Evolutionary conservation across 2,797 vertebrate species (phyloP).

Genomic region (Chaetodon trifasciatus): DNA sequence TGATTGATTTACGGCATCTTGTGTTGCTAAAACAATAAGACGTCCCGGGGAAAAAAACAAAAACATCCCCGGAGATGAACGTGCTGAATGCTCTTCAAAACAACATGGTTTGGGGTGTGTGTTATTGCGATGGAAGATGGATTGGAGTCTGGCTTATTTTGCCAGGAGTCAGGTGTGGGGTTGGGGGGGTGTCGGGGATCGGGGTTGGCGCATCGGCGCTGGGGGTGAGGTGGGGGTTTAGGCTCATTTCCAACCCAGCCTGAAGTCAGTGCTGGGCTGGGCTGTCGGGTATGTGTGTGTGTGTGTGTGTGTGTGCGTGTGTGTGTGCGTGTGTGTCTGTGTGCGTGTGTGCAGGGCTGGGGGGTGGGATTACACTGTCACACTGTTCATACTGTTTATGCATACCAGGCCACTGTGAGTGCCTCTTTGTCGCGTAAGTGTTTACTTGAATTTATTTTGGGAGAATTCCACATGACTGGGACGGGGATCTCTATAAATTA

Average conservation of each 20-base stretch:
- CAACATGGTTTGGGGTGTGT: slow-evolving; percentile 55
- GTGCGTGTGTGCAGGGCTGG: slow-evolving; percentile 31
- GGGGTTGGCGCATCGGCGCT: slow-evolving; percentile 43
- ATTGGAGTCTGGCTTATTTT: slow-evolving; percentile 89
- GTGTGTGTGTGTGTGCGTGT: slow-evolving; percentile 22
- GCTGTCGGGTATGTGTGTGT: slow-evolving; percentile 29
- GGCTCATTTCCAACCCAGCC: slow-evolving; percentile 84
- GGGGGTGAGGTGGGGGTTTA: slow-evolving; percentile 42
- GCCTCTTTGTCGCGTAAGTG: slow-evolving; percentile 94
- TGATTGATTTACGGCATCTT: slow-evolving; percentile 55
- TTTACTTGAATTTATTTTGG: slow-evolving; percentile 98
- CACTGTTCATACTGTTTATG: slow-evolving; percentile 95
- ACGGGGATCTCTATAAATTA: slow-evolving; percentile 95
- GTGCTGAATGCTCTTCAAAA: slow-evolving; percentile 60
- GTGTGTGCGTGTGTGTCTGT: slow-evolving; percentile 16
- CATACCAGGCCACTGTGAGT: slow-evolving; percentile 94
- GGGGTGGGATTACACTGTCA: slow-evolving; percentile 90
- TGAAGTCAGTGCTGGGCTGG: slow-evolving; percentile 82
- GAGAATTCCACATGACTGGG: slow-evolving; percentile 94
- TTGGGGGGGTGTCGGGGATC: not conserved
- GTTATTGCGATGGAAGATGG: slow-evolving; percentile 88
- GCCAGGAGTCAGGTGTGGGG: slow-evolving; percentile 81
- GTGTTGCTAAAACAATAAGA: slow-evolving; percentile 70
- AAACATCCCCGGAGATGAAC: slow-evolving; percentile 67
- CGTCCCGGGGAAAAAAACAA: slow-evolving; percentile 37